Percentiles rank a stretch among this genome's conserved stretches.
These are phyloP conservation scores for Actinia tenebrosa DNA, from an alignment of 64 coral and sea anemone species.

Conservation along the genomic window DNA sequence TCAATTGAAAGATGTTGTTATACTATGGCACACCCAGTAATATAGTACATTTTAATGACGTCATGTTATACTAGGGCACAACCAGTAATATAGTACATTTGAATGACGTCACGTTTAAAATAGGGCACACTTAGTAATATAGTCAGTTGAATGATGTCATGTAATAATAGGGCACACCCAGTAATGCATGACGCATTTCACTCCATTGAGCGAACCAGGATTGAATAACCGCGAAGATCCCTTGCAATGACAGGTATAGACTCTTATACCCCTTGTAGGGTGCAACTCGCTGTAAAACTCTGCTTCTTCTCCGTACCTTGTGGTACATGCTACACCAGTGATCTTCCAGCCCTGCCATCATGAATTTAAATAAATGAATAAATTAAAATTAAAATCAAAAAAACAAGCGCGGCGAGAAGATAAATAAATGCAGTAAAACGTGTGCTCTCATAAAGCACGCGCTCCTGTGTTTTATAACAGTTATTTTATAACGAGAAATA, in stretches of 20 bases:
- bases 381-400: not conserved
- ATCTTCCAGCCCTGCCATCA: constrained; percentile 56
- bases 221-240: constrained; percentile 28
- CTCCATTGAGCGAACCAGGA: not conserved
- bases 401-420: not conserved
- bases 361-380: not conserved
- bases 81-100: too few species aligned
- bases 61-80: too few species aligned
- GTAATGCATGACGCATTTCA: constrained; percentile 55
- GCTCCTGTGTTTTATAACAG: too few species aligned
- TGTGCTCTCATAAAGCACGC: too few species aligned
- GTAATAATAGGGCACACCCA: constrained; percentile 70
- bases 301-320: constrained; percentile 43
- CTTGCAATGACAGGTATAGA: constrained; percentile 44
- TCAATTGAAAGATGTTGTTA: too few species aligned
- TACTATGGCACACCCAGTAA: not conserved
- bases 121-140: too few species aligned
- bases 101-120: too few species aligned
- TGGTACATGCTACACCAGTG: constrained; percentile 56
- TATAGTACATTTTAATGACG: too few species aligned
- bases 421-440: not conserved
- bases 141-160: not conserved
- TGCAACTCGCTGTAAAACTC: constrained; percentile 7
- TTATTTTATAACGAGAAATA: too few species aligned
- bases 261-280: not conserved